Evolutionary conservation across 30 jellyfish, hydroid and myxozoan species (phyloP), one percentile per base, ranked within the genome.

Genomic region (Turritopsis rubra): DNA sequence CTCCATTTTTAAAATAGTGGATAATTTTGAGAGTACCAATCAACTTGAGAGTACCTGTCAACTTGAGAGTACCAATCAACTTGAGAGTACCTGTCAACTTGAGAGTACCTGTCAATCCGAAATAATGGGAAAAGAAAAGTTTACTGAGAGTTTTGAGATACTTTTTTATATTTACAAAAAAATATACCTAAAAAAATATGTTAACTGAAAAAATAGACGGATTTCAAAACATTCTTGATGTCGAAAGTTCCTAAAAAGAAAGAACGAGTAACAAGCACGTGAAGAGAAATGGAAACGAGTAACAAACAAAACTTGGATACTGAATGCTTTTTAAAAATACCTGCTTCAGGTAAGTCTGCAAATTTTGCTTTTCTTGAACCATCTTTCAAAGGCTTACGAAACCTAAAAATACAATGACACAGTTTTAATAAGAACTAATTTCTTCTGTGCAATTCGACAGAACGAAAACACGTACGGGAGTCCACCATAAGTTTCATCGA

Each of bases 131-230:
- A n/a, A n/a, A n/a, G n/a, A n/a, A n/a, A 13, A 41, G 60, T 41
- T 41, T 5, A 41, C 13, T 3, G 13, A 41, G 13, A 13, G 60
- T 3, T 41, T 13, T 41, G 60, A 13, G 9, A 41, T 41, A 41
- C 9, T 41, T 41, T 41, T 41, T 41, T 41, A 41, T 41, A 41
- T 68, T 68, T 68, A 27, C 77, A 68, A 68, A 68, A 68, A 68
- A 68, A 68, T n/a, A 8, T 68, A n/a, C 19, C 9, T n/a, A 68
- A 68, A 68, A 0, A 23, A 68, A 1, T 68, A 68, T 74, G 54
- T 85, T 87, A 91, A 81, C 97, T 91, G 92, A 92, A 92, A 84
- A 92, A 92, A 73, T 92, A 92, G 0, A 85, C 78, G 0, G 98
- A 92, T 26, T 87, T 84, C 71, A 68, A 23, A 18, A 90, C 97